A percentile compares a stretch with the other conserved stretches of the same genome.
Evolutionary conservation across 2,113 vertebrate species (phyloP).

Genomic region (Neotoma lepida): DNA sequence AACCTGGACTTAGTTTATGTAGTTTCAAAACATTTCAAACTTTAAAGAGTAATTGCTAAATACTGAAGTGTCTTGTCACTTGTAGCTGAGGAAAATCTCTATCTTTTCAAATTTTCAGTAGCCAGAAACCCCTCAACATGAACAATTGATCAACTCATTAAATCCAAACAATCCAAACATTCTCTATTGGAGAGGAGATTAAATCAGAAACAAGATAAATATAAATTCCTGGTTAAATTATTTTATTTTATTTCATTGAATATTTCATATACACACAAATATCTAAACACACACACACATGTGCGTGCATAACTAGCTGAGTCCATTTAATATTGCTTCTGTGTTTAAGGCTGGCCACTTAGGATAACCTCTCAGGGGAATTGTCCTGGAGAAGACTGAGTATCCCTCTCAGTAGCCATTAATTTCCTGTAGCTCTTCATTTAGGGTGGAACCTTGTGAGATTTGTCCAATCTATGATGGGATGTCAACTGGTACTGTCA

Average conservation of each 20-base stretch:
- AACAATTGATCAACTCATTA: background rate
- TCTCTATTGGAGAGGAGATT: slow-evolving; percentile 27
- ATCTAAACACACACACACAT: background rate
- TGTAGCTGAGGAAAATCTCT: background rate
- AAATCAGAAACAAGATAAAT: background rate
- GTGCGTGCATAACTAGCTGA: background rate
- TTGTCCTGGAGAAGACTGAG: background rate
- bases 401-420: background rate
- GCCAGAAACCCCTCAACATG: background rate
- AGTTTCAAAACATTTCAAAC: slow-evolving; percentile 27
- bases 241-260: background rate
- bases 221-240: background rate
- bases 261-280: background rate
- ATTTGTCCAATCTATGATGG: background rate
- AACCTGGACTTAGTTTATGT: background rate
- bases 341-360: background rate
- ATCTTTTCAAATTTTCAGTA: slow-evolving; percentile 16
- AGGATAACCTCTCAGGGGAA: background rate
- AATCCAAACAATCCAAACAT: slow-evolving; percentile 20
- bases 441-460: background rate
- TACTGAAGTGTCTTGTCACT: background rate
- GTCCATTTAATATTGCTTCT: background rate
- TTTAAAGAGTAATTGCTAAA: slow-evolving; percentile 13
- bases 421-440: background rate
- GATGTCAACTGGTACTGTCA: background rate